Evolutionary conservation across 2,797 vertebrate species (phyloP).

Genomic region (Cygnus olor): DNA sequence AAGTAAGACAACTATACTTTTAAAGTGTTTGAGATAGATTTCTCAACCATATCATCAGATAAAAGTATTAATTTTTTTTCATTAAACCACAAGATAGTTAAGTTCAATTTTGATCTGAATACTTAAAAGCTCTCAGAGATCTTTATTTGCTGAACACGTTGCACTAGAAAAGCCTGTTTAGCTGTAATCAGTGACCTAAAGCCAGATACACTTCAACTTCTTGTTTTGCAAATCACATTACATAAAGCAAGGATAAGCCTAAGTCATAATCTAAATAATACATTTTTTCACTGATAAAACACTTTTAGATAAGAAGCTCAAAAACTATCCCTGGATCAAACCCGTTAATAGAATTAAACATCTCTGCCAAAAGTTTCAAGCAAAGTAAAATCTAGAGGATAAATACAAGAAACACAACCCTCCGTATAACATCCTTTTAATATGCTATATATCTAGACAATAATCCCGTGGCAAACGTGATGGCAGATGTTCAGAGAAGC

Average conservation of each 20-base stretch:
- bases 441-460: neutral
- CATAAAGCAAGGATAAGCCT: conserved; percentile 7
- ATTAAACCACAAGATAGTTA: neutral
- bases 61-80: neutral
- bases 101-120: neutral
- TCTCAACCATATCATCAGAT: neutral
- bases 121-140: neutral
- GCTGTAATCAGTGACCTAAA: neutral
- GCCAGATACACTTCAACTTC: neutral
- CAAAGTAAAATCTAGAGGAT: neutral
- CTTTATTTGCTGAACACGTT: neutral
- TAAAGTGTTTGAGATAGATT: neutral
- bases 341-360: neutral
- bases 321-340: neutral
- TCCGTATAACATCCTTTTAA: neutral
- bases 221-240: neutral
- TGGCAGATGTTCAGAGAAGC: neutral
- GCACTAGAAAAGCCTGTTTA: neutral
- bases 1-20: neutral
- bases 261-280: too few relatives aligned
- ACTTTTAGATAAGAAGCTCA: neutral
- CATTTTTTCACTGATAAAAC: too few relatives aligned
- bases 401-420: neutral
- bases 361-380: neutral
- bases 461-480: neutral